Base-by-base conservation (phyloP, 2,888 invertebrate species). In the Diarsia dahlii region DNA sequence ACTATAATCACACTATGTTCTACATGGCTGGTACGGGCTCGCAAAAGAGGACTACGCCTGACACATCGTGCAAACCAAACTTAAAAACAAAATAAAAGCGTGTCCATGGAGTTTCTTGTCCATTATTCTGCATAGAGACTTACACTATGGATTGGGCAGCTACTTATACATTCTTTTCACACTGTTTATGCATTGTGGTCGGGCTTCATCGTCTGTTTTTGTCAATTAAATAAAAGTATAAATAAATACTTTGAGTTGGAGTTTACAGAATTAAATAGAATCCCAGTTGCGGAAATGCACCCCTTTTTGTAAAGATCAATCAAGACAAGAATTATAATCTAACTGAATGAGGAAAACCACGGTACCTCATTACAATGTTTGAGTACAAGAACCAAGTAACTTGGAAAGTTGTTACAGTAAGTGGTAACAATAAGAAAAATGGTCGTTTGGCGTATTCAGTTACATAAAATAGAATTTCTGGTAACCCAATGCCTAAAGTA, bases 71-170 rank as follows among this genome's bases (percentile, higher is more conserved):
- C 18, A n/a, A 13, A 54, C 15, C n/a, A n/a, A 46, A 54, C 18
- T 28, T 23, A 4, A 48, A 54, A 73, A 34, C n/a, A 23, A 48
- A 60, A 73, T 73, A n/a, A 39, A 62, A 39, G 6, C 12, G 39
- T 39, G 39, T 28, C 62, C n/a, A n/a, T 39, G 39, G 62, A 39
- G 12, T 62, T 39, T 62, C 28, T 15, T 58, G 9, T 1, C 8
- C 18, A 62, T 39, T 20, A 12, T n/a, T 62, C 12, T n/a, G 18
- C 58, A 15, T 39, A 15, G 9, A 60, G 34, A 34, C n/a, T 60
- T 20, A 60, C 20, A 10, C 34, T 60, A 34, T 20, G 60, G 10
- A 60, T 20, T 60, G 15, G 34, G 60, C 20, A 60, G 34, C 13
- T 54, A n/a, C n/a, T n/a, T n/a, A 60, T 4, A 20, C 5, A 20